These are phyloP conservation scores for Copsychus sechellarum DNA, from an alignment of 2,113 vertebrate species.

Conservation along the genomic window DNA sequence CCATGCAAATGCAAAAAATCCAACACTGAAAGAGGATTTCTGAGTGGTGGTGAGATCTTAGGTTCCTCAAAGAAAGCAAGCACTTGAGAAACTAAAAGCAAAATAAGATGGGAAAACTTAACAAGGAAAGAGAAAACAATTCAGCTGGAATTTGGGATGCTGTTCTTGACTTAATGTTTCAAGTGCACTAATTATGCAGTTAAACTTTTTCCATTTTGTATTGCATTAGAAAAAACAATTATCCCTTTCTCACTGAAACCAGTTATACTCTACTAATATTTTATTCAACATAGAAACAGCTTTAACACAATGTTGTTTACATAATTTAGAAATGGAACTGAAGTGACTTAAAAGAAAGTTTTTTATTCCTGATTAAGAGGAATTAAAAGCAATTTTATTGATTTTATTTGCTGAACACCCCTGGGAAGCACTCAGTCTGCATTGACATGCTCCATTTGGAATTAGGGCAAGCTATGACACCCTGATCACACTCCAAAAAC, in stretches of 20 bases:
- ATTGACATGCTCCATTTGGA: background rate
- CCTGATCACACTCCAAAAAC: background rate
- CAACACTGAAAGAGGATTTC: background rate
- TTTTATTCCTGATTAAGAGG: background rate
- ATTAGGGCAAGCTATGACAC: background rate
- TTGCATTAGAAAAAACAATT: background rate
- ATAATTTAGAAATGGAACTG: background rate
- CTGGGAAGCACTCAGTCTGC: background rate
- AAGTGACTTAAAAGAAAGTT: background rate
- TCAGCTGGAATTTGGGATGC: background rate
- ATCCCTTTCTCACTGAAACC: background rate
- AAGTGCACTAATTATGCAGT: background rate
- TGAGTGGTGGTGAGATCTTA: background rate
- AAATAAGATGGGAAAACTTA: background rate
- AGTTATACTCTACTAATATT: background rate
- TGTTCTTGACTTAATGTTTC: background rate
- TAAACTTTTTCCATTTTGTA: background rate
- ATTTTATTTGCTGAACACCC: background rate
- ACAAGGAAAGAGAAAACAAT: background rate
- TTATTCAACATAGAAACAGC: background rate
- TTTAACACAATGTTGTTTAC: background rate
- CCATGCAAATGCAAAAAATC: background rate
- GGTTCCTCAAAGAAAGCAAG: background rate
- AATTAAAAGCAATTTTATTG: background rate
- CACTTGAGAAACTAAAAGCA: background rate